A percentile compares a stretch with the other conserved stretches of the same genome.
These are phyloP conservation scores for Trissoscelio sp. DNA, from an alignment of 2,888 invertebrate species.

Conservation along the genomic window DNA sequence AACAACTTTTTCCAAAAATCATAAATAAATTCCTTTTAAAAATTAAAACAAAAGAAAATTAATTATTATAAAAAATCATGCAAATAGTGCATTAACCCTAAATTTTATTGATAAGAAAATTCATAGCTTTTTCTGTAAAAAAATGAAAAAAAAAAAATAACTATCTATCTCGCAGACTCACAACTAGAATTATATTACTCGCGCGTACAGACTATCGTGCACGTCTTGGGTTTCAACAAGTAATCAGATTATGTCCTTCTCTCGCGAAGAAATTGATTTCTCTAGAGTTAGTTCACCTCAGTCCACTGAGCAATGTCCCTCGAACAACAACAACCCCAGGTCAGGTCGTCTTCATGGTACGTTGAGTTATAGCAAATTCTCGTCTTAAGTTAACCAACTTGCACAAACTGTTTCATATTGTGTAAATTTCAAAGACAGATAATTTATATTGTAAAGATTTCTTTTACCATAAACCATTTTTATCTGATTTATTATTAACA, in stretches of 20 bases:
- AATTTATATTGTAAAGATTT: no score
- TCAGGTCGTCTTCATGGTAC: constrained; percentile 55
- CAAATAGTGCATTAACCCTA: no score
- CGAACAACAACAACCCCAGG: constrained; percentile 65
- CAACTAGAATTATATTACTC: constrained; percentile 54
- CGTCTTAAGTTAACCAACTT: not conserved
- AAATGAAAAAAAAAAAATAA: not conserved
- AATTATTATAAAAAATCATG: no score
- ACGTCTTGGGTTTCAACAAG: constrained; percentile 81
- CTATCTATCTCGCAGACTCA: constrained; percentile 2
- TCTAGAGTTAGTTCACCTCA: constrained; percentile 69
- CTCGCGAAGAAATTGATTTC: constrained; percentile 74
- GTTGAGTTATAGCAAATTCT: constrained; percentile 44
- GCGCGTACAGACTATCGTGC: constrained; percentile 66
- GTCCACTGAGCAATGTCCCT: constrained; percentile 70
- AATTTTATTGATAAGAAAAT: no score
- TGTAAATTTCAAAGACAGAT: not conserved
- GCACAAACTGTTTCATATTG: no score
- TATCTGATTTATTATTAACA: no score
- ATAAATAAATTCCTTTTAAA: no score
- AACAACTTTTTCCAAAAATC: no score
- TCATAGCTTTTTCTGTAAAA: no score
- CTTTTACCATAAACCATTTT: no score
- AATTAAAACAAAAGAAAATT: no score
- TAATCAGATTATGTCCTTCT: constrained; percentile 80